Conservation (phyloP, 1,140 invertebrate genomes). For the Archivesica marissinica region DNA sequence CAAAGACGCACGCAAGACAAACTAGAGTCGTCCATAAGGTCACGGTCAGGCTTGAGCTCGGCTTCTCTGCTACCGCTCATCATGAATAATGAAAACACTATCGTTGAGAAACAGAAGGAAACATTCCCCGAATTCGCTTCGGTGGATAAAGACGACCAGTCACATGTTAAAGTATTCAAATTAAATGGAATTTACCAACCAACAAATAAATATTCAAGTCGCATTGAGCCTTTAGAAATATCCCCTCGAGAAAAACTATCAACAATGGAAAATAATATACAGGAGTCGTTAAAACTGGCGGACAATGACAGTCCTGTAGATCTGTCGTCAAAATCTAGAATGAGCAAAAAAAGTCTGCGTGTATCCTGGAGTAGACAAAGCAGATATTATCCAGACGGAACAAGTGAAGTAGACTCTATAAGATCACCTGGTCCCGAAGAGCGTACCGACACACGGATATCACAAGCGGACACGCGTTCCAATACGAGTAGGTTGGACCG, state of each 20-base stretch:
- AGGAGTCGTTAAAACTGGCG: constrained; percentile 47
- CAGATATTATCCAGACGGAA: constrained; percentile 46
- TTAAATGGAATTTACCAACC: constrained; percentile 68
- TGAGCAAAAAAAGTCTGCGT: constrained; percentile 65
- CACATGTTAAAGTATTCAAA: constrained; percentile 71
- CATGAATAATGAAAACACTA: background rate
- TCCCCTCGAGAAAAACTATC: constrained; percentile 39
- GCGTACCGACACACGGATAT: constrained; percentile 14
- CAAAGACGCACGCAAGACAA: constrained; percentile 65
- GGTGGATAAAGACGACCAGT: constrained; percentile 72
- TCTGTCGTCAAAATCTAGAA: constrained; percentile 53
- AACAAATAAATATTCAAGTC: constrained; percentile 69
- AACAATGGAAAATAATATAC: constrained; percentile 38
- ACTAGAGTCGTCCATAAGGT: constrained; percentile 58
- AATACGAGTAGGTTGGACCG: background rate
- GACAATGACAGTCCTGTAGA: constrained; percentile 52
- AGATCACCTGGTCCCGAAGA: background rate
- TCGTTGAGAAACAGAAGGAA: background rate
- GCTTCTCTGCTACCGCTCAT: constrained; percentile 29
- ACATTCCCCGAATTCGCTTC: constrained; percentile 64
- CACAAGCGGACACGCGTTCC: constrained; percentile 8
- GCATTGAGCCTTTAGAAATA: constrained; percentile 52
- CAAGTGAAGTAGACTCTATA: constrained; percentile 4
- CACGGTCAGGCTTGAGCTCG: constrained; percentile 46
- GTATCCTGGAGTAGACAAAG: constrained; percentile 72